Evolutionary conservation across 2,797 vertebrate genomes (phyloP).

Genomic region (Anolis apletophallus): DNA sequence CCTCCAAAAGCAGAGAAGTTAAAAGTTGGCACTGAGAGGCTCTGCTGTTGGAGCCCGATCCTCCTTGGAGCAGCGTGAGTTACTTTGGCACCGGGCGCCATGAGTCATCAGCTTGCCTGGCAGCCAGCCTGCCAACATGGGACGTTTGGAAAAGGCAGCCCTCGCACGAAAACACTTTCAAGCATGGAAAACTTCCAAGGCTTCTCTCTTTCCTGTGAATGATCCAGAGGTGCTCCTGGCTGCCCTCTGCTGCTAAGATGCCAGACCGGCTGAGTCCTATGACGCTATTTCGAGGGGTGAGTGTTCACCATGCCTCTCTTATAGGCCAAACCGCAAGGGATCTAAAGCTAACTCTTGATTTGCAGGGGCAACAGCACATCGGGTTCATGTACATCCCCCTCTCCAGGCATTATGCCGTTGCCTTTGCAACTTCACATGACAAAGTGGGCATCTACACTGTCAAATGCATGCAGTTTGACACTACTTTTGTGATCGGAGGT

Average conservation of each 20-base stretch:
- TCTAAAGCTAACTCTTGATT: no score
- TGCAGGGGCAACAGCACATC: no score
- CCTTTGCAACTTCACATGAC: neutral
- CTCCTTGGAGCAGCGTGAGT: neutral
- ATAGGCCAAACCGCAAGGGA: no score
- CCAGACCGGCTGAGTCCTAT: neutral
- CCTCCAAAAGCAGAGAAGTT: neutral
- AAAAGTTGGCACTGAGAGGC: neutral
- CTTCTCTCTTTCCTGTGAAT: neutral
- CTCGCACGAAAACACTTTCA: accelerated
- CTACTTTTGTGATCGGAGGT: no score
- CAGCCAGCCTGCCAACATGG: neutral
- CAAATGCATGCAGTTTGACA: no score
- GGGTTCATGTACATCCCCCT: neutral
- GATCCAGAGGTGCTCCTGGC: accelerated
- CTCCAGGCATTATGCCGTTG: neutral
- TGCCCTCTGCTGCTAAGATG: conserved; percentile 28
- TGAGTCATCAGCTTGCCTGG: neutral
- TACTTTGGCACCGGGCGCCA: neutral
- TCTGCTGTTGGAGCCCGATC: neutral
- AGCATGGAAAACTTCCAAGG: neutral
- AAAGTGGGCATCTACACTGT: neutral
- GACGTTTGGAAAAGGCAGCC: neutral
- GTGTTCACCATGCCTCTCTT: no score
- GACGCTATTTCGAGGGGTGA: neutral